Conservation (phyloP, 1,140 invertebrate genomes). For the Sminthurides bifidus region DNA sequence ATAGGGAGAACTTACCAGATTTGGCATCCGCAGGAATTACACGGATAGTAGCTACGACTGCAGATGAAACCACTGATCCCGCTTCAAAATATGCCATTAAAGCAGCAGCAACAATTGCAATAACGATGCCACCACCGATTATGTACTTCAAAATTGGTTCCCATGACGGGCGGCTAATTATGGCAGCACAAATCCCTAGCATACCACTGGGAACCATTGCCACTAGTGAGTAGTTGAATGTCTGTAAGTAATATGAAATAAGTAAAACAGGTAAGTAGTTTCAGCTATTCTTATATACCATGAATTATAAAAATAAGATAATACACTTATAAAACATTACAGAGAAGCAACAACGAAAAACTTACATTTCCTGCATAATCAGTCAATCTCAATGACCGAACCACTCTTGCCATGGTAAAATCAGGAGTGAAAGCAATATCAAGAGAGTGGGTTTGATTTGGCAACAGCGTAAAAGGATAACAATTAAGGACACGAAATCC, state of each 20-base stretch:
- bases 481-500: conserved; percentile 79
- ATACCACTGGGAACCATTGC: conserved; percentile 68
- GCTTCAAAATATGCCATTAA: conserved; percentile 60
- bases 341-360: not conserved
- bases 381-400: conserved; percentile 42
- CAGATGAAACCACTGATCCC: conserved; percentile 45
- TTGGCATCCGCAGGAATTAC: conserved; percentile 32
- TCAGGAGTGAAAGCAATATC: conserved; percentile 88
- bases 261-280: not conserved
- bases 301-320: not conserved
- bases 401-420: conserved; percentile 70
- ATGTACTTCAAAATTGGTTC: conserved; percentile 61
- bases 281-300: not conserved
- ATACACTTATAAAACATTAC: not conserved
- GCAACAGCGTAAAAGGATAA: conserved; percentile 59
- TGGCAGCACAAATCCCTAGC: conserved; percentile 57
- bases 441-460: conserved; percentile 71
- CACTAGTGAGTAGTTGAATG: conserved; percentile 60
- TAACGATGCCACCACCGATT: conserved; percentile 48
- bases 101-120: conserved; percentile 54
- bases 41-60: conserved; percentile 35
- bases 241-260: conserved; percentile 16
- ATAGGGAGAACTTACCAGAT: conserved; percentile 32
- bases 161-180: conserved; percentile 64
- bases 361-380: conserved; percentile 25